Evolutionary conservation across 2,888 invertebrate genomes (phyloP), one percentile per base, ranked within the genome.

Genomic region (Sarcophaga rosellei): DNA sequence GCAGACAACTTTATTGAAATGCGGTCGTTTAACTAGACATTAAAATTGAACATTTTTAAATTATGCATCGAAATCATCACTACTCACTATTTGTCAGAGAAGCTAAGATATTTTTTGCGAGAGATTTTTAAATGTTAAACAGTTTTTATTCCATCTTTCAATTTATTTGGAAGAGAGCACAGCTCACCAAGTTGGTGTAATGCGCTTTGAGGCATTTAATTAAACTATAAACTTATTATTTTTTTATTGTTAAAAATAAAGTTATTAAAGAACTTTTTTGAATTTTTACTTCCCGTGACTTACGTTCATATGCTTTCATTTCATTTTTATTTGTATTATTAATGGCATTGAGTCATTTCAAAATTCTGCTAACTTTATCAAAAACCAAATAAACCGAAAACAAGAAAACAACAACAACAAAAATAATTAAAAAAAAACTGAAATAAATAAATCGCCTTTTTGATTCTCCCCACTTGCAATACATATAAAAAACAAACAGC

Each of bases 1-100:
- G 74, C 81, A 81, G 81, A 85, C 77, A 78, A 78, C 73, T 78
- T 78, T 81, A 73, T 76, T 80, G 53, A 80, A 80, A 81, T 78
- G 74, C 61, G 66, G 47, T 69, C 75, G 74, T 75, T 85, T 75
- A 81, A 81, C 68, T 73, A 85, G 66, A 77, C 77, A 80, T 72
- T 53, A 76, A 76, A 78, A 53, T 53, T 59, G 69, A 82, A 72
- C 53, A 35, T 8, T 35, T 35, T 10, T 53, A 53, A 15, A 79
- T 74, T 68, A 75, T 81, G 68, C 63, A 81, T 57, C 70, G 10
- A 63, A 45, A 61, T 61, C n/a, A 61, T 61, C 75, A 47, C 75
- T 61, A 80, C 23, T n/a, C 47, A 11, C 47, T 15, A 15, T 47
- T 47, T 47, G 17, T 8, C 21, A 69, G 25, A 4, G n/a, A 20